phyloP scores from a whole-genome alignment of 2,797 vertebrate species.

The Stomatorhinus walkeri region DNA sequence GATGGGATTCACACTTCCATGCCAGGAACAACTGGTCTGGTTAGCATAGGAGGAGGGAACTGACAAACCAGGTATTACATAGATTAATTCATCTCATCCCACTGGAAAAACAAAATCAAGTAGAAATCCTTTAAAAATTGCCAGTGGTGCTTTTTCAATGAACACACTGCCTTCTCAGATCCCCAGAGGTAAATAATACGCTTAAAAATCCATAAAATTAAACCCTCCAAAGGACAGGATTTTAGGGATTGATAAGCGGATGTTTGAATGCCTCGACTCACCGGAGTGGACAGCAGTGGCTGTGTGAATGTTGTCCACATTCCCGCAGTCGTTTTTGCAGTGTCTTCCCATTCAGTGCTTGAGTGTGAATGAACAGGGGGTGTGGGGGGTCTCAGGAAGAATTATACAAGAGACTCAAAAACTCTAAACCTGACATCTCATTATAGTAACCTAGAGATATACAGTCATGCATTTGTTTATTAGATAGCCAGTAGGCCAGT shows the following conservation, averaged over 20 bases:
- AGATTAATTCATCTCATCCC: background rate
- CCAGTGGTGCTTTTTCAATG: background rate
- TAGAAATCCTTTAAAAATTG: background rate
- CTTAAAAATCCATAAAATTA: background rate
- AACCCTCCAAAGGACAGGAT: background rate
- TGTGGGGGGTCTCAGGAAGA: background rate
- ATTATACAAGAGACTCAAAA: background rate
- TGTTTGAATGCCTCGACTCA: background rate
- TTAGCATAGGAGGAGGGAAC: background rate
- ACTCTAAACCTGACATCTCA: background rate
- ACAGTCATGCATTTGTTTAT: background rate
- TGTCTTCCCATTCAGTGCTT: background rate
- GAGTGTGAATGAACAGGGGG: background rate
- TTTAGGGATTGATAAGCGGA: background rate
- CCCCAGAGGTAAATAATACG: background rate
- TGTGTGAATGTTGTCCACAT: background rate
- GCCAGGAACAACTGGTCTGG: slow-evolving; percentile 14
- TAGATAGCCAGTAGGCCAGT: background rate
- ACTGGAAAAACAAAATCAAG: background rate
- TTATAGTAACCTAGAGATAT: background rate
- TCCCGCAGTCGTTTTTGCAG: background rate
- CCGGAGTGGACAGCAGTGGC: background rate
- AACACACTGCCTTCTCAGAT: background rate
- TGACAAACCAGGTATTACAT: slow-evolving; percentile 15
- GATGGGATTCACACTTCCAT: background rate